Evolutionary conservation across 2,797 vertebrate species (phyloP).

Genomic region (Coluber constrictor): DNA sequence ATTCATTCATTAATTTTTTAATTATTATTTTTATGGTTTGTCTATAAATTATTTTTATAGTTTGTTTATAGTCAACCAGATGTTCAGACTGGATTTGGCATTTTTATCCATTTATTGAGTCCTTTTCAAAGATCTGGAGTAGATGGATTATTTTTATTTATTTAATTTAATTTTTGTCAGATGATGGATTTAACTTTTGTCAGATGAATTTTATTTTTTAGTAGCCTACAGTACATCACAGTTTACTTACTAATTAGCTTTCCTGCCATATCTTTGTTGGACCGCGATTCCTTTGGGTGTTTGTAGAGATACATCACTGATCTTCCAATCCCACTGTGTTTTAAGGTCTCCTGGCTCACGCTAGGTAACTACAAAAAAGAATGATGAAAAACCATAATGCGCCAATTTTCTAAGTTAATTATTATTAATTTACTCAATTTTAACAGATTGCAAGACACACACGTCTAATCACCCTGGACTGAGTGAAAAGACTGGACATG

Average conservation of each 20-base stretch:
- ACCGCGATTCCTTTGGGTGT: slow-evolving; percentile 92
- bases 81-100: not conserved
- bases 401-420: no score
- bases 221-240: not conserved
- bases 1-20: not conserved
- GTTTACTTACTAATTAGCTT: slow-evolving; percentile 92
- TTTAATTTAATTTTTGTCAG: not conserved
- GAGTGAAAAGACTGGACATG: no score
- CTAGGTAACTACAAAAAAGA: slow-evolving; percentile 83
- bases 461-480: no score
- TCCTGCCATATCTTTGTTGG: slow-evolving; percentile 95
- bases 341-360: slow-evolving; percentile 96
- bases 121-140: not conserved
- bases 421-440: no score
- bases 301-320: slow-evolving; percentile 99
- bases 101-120: not conserved
- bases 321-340: slow-evolving; percentile 95
- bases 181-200: not conserved
- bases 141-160: not conserved
- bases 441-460: no score
- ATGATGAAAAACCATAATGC: not conserved
- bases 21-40: not conserved
- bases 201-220: not conserved
- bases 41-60: not conserved
- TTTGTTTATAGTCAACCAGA: not conserved